Evolutionary conservation across 1,140 invertebrate species (phyloP), one percentile per base, ranked within the genome.

Genomic region (Trichonephila inaurata): DNA sequence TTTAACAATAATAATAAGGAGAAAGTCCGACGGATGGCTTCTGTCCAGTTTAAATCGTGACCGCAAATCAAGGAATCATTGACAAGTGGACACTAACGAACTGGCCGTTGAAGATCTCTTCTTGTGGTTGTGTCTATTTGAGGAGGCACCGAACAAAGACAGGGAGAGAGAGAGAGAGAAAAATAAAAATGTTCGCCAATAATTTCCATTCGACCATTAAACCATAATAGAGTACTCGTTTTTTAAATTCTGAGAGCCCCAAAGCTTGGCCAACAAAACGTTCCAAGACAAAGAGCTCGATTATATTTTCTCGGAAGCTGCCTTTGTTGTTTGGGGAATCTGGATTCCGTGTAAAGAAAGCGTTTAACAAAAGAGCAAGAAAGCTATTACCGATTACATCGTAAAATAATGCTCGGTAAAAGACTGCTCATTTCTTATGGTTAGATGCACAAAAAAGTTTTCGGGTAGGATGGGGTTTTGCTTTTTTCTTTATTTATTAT

Each of bases 31-130:
- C 18, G 14, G 72, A 77, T 40, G 14, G 33, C 72, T 77, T 16
- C 24, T 77, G 72, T 77, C 72, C 72, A 28, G 21, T 69, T 69
- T 24, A 10, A 77, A 28, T 77, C 72, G 72, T 77, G 72, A 77
- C 33, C 72, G 72, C 72, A 77, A 77, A 77, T 77, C 72, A 77
- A 40, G 28, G 72, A 77, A 77, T 77, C 72, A 77, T 77, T 77
- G 72, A 77, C 72, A 77, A 77, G 24, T 77, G 72, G 28, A 77
- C 72, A 18, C 72, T 77, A 77, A 77, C 72, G 72, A 77, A 77
- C 28, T 77, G 18, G 33, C 72, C 72, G 16, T 24, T n/a, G 24
- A 69, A 69, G 66, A 28, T 28, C 8, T 24, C 12, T 40, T 28
- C 24, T 40, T 77, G 69, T 5, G 24, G 10, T 24, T 72, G 7